A percentile compares a stretch with the other conserved stretches of the same genome.
These are phyloP conservation scores for Benitochromis conjunctus DNA, from an alignment of 2,113 vertebrate genomes.

Conservation along the genomic window DNA sequence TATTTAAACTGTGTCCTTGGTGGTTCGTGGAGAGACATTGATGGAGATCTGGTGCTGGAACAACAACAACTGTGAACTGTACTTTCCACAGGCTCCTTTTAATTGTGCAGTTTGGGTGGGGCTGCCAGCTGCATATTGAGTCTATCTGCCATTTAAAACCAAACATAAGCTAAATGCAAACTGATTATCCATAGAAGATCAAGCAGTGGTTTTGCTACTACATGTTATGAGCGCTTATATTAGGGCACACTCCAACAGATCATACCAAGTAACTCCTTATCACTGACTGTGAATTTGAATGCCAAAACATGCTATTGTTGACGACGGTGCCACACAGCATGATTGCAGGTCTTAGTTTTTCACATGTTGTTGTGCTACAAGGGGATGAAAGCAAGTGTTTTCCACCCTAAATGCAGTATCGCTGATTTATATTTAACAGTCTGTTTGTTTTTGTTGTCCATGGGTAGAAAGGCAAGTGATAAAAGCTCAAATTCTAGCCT, in stretches of 20 bases:
- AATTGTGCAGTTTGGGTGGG: background rate
- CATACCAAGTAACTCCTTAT: background rate
- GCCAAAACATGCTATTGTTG: background rate
- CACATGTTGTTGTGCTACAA: background rate
- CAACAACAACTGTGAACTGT: background rate
- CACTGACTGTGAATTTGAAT: background rate
- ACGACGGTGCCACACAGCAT: background rate
- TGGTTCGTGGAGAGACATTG: background rate
- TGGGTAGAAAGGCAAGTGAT: background rate
- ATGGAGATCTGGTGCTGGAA: background rate
- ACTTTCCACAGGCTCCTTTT: background rate
- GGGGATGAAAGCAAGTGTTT: background rate
- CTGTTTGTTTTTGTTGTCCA: background rate
- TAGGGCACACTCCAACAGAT: background rate
- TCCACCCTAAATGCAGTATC: background rate
- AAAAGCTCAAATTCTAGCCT: background rate
- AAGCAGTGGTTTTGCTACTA: background rate
- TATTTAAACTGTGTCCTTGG: background rate
- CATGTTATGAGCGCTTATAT: background rate
- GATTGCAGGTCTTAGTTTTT: background rate
- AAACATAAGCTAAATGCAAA: background rate
- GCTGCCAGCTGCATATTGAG: background rate
- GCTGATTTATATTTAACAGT: background rate
- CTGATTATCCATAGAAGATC: background rate
- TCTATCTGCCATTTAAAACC: background rate